Evolutionary conservation across 2,888 invertebrate species (phyloP).

Genomic region (Sialis fuliginosa): DNA sequence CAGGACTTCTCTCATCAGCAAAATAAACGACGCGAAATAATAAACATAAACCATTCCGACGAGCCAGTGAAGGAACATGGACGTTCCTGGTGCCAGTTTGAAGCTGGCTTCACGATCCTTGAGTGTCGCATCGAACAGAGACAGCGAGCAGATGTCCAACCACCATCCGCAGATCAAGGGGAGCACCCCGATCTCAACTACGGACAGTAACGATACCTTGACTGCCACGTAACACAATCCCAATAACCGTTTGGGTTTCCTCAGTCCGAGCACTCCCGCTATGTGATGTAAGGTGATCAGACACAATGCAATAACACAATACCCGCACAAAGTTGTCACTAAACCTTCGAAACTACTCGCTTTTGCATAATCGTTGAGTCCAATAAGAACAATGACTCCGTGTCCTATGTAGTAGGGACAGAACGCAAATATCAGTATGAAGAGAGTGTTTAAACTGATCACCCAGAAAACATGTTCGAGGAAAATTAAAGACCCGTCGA

Average conservation of each 20-base stretch:
- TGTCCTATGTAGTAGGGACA: slow-evolving; percentile 92
- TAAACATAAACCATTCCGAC: slow-evolving; percentile 99
- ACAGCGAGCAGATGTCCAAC: slow-evolving; percentile 93
- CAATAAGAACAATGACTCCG: slow-evolving; percentile 56
- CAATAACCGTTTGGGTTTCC: slow-evolving; percentile 64
- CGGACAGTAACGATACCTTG: slow-evolving; percentile 82
- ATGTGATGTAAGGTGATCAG: slow-evolving; percentile 72
- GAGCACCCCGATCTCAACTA: slow-evolving; percentile 92
- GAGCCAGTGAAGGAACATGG: slow-evolving; percentile 97
- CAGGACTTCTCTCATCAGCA: slow-evolving; percentile 80
- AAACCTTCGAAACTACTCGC: slow-evolving; percentile 85
- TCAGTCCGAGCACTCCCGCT: slow-evolving; percentile 62
- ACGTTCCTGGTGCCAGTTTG: slow-evolving; percentile 82
- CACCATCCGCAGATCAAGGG: slow-evolving; percentile 98
- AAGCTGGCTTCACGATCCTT: slow-evolving; percentile 79
- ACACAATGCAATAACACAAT: slow-evolving; percentile 70
- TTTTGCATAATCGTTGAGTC: slow-evolving; percentile 43
- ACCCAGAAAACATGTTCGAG: slow-evolving; percentile 99
- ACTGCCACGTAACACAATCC: slow-evolving; percentile 87
- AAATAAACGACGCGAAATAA: slow-evolving; percentile 94
- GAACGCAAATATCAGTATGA: slow-evolving; percentile 93
- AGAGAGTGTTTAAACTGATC: slow-evolving; percentile 88
- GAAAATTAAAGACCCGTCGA: slow-evolving; percentile 94
- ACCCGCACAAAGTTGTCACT: slow-evolving; percentile 82
- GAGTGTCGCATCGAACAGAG: slow-evolving; percentile 77